Evolutionary conservation across 2,888 invertebrate species (phyloP), one percentile per base, ranked within the genome.

Genomic region (Gonocerus acuteangulatus): DNA sequence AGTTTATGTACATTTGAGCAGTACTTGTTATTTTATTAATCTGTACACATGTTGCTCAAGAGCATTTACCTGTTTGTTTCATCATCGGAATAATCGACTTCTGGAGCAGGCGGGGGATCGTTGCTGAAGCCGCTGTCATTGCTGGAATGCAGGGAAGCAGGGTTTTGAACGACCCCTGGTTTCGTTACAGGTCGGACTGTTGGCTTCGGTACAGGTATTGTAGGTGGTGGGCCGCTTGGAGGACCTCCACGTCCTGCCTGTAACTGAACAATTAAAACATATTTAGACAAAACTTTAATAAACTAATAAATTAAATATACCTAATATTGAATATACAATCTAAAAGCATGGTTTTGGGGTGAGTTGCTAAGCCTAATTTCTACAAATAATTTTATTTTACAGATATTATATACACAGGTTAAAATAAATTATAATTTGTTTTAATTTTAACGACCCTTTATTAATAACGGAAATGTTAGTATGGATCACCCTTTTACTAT

Each of bases 71-170:
- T 83, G 73, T 84, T 81, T 62, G 84, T 86, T 72, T 92, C 91
- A 75, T 91, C 91, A 72, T 92, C 91, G 56, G 90, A 91, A 74
- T 92, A 91, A 75, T 92, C 91, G 63, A 90, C 83, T 75, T 92
- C 91, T 19, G 92, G 92, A 22, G 85, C 86, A 2, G 91, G 90
- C 27, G 82, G 82, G 9, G 87, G 85, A 72, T 92, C 92, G 73
- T 92, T 91, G 71, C 91, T 89, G 74, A 92, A 92, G 15, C 92
- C 92, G 69, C 90, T 91, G 75, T 92, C 92, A 74, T 92, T 92
- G 73, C 90, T 90, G 75, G 90, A 90, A 74, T 92, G 91, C 68
- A 92, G 80, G 42, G 89, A 90, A 61, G 76, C 77, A 68, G 63
- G 63, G n/a, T 58, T 58, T 9, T 48, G 60, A 7, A 49, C 60